Conservation (phyloP, 2,888 invertebrate species). For the Agrochola lychnidis region DNA sequence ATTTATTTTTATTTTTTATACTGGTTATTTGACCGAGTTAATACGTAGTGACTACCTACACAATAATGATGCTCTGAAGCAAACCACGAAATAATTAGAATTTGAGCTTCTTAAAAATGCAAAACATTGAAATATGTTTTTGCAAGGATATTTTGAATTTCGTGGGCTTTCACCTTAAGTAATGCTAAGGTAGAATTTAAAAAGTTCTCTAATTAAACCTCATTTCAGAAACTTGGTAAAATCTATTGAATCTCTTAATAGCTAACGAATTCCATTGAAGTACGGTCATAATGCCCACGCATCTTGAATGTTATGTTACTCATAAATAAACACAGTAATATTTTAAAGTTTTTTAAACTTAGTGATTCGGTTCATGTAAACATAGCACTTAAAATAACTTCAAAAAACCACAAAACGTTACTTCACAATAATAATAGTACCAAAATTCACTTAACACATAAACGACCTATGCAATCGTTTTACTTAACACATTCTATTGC, state of each 20-base stretch:
- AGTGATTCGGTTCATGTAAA: background rate
- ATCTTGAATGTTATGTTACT: background rate
- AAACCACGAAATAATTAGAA: no score
- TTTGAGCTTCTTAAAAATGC: background rate
- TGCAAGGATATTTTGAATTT: no score
- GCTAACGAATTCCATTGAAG: background rate
- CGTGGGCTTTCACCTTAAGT: no score
- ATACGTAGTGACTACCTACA: background rate
- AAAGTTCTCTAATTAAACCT: background rate
- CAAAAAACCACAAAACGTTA: constrained; percentile 15
- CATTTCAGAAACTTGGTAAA: background rate
- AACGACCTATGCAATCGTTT: background rate
- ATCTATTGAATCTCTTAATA: background rate
- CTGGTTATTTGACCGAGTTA: constrained; percentile 5
- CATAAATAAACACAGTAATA: background rate
- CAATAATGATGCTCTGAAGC: background rate
- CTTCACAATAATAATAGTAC: constrained; percentile 10
- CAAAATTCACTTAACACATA: constrained; percentile 21
- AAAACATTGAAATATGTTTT: background rate
- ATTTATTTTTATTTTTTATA: constrained; percentile 1
- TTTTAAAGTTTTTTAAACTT: background rate
- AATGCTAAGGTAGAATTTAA: no score
- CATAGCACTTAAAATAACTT: background rate
- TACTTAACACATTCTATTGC: constrained; percentile 22
- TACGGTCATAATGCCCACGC: background rate